These are phyloP conservation scores for Chalcis sispes DNA, from an alignment of 2,888 invertebrate genomes.

Conservation along the genomic window DNA sequence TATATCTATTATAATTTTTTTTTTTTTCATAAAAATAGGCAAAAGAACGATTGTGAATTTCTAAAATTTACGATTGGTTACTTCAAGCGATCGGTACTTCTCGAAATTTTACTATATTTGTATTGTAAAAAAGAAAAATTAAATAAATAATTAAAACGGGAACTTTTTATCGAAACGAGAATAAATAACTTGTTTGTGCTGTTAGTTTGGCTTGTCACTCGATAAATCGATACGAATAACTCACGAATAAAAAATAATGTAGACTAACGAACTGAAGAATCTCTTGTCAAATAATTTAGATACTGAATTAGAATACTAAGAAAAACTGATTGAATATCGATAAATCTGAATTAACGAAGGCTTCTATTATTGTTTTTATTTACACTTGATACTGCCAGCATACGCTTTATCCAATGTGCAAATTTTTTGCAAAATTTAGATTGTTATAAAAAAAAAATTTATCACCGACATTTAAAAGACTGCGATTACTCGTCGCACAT, in stretches of 20 bases:
- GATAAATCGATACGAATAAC: constrained; percentile 14
- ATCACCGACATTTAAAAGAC: neutral
- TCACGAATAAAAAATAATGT: neutral
- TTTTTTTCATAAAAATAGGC: neutral
- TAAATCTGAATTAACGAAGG: neutral
- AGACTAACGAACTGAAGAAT: constrained; percentile 18
- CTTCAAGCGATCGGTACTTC: constrained; percentile 9
- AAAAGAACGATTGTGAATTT: constrained; percentile 40
- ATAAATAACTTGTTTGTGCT: constrained; percentile 37
- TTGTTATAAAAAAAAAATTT: constrained; percentile 2
- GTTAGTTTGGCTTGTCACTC: neutral
- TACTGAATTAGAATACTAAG: constrained; percentile 24
- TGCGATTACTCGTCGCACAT: constrained; percentile 2
- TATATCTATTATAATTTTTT: constrained; percentile 12
- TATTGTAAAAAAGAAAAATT: constrained; percentile 7
- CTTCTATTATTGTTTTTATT: constrained; percentile 37
- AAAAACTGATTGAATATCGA: neutral
- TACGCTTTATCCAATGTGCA: constrained; percentile 36
- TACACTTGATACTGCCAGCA: constrained; percentile 56
- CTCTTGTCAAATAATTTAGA: constrained; percentile 30
- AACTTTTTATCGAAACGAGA: constrained; percentile 15
- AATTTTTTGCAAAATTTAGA: constrained; percentile 27
- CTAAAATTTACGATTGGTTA: constrained; percentile 12
- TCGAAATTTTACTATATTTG: constrained; percentile 18
- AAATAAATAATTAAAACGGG: too few relatives aligned